Conservation (phyloP, 1,140 invertebrate species). For the Drosophila triauraria region DNA sequence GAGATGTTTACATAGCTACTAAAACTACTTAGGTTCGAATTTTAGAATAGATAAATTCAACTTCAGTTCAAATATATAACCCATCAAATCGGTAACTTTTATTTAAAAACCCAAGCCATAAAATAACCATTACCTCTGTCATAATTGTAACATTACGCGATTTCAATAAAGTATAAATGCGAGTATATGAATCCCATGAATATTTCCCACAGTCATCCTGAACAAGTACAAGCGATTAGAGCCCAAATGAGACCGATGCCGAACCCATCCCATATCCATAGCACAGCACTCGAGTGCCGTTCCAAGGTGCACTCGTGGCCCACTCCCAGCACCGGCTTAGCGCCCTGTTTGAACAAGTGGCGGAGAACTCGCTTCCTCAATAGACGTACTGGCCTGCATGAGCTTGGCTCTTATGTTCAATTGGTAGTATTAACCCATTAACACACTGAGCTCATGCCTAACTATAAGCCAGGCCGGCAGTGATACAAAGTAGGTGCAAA, state of each 20-base stretch:
- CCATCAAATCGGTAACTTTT: too few relatives aligned
- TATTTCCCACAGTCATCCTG: conserved; percentile 19
- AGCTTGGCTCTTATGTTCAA: conserved; percentile 59
- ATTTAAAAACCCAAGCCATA: too few relatives aligned
- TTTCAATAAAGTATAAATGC: neutral
- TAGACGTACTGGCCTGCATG: conserved; percentile 21
- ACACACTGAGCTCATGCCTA: conserved; percentile 68
- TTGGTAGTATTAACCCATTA: conserved; percentile 69
- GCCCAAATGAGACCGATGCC: conserved; percentile 4
- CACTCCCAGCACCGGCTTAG: conserved; percentile 37
- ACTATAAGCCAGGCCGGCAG: conserved; percentile 43
- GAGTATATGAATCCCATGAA: neutral
- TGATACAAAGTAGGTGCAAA: conserved; percentile 27
- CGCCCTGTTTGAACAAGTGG: conserved; percentile 54
- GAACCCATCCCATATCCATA: conserved; percentile 49
- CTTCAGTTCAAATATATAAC: too few relatives aligned
- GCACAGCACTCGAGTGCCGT: conserved; percentile 36
- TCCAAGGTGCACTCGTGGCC: conserved; percentile 47
- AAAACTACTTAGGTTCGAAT: too few relatives aligned
- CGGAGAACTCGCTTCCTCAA: conserved; percentile 57
- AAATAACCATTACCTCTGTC: neutral
- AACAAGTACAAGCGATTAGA: conserved; percentile 15
- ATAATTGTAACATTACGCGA: neutral
- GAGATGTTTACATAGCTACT: too few relatives aligned
- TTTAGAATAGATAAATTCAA: too few relatives aligned